Base-by-base conservation (phyloP, 2,113 vertebrate genomes). In the Tupaia chinensis region DNA sequence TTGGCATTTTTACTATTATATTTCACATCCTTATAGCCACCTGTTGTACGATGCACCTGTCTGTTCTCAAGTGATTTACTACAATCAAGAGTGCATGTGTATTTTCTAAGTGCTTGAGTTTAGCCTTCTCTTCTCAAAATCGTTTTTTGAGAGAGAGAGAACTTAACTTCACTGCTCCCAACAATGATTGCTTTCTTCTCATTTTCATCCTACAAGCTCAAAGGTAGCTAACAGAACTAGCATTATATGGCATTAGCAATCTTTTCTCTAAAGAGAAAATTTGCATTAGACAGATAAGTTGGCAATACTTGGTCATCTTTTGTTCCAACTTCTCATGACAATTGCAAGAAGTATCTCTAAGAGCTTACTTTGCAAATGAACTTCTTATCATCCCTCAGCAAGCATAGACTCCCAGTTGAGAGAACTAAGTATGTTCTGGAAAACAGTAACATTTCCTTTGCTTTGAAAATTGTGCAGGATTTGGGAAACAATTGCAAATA, bases 281-380 rank as follows among this genome's bases (percentile, higher is more conserved):
- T 66, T 91, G 53, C 81, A 44, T 25, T 82, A 97, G 44, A 66
- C 23, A 3, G 25, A 25, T 66, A 86, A 97, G 58, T 19, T 94
- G 63, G 78, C 72, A 79, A 19, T 56, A 83, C 69, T 85, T 76
- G 32, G 1, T 34, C 13, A 54, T 58, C 89, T 97, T 91, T 93
- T 91, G 58, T 94, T 92, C 86, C 68, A 81, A 73, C 34, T 16
- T 66, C 77, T 53, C 5, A 17, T 77, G 74, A 93, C 72, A 95
- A 60, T 93, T 88, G 91, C 29, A 85, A 44, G 86, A 69, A 15
- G 0, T 61, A 91, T 22, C 84, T 79, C 15, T 19, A 68, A 87
- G 25, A 83, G 4, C 56, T 76, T 32, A 70, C 87, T 96, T 97
- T 96, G 93, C 80, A 92, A 95, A 78, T 93, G 80, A 94, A 95